Base-by-base conservation (phyloP, 2,113 vertebrate species). In the Lophochroa leadbeateri region DNA sequence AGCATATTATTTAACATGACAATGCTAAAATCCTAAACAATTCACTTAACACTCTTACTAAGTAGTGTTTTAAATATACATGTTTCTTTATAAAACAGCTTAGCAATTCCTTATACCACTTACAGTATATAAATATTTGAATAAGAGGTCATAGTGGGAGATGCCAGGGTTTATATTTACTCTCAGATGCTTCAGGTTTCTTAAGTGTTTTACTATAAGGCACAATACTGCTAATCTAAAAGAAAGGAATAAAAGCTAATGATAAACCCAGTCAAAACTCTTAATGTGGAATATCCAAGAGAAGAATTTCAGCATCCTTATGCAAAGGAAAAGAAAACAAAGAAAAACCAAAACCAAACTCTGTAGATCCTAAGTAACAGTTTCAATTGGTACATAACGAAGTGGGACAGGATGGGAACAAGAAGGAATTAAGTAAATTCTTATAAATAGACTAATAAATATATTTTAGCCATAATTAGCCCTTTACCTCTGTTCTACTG, bases 391-490 rank as follows among this genome's bases (percentile, higher is more conserved):
- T 67, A 86, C 58, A 64, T 84, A 92, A 92, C 15, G 0, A 92
- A 88, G 47, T 44, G 19, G 65, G 58, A 78, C 52, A 85, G 77
- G 13, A 94, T 85, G 75, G 71, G 52, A 95, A 76, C 53, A 76
- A 53, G 77, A 74, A 86, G 31, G 52, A 89, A 91, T 83, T 72
- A 82, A 8, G 11, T 80, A 91, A 93, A 76, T 61, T 94, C 88
- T 96, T 90, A 96, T 95, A 96, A 97, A 96, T 93, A 97, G 88
- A 97, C 94, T 95, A 95, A 96, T 97, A 96, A 97, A 97, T 96
- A 95, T 49, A 84, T 82, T 93, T 86, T 80, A 93, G 81, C 90
- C 92, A 81, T 89, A 96, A 74, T 93, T 97, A 97, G 96, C 95
- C 96, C 94, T 97, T 97, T 96, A 96, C 94, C 95, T 97, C 95